Evolutionary conservation across 2,797 vertebrate species (phyloP).

Genomic region (Hemitrygon akajei): DNA sequence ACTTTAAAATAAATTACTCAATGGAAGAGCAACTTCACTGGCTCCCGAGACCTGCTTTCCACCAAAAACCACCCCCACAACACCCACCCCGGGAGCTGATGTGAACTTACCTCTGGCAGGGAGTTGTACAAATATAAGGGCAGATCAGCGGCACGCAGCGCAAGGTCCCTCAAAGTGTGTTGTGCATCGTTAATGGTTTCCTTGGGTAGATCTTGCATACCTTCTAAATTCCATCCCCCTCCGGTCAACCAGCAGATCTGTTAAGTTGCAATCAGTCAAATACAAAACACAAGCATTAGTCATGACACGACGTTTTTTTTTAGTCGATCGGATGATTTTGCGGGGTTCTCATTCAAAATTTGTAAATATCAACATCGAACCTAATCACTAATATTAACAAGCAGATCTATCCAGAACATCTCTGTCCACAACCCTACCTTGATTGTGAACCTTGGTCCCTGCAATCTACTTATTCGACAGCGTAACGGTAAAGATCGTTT

Average conservation of each 20-base stretch:
- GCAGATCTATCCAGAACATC: background rate
- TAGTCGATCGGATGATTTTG: background rate
- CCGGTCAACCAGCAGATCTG: background rate
- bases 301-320: background rate
- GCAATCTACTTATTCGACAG: background rate
- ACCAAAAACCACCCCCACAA: too few relatives aligned
- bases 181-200: constrained; percentile 59
- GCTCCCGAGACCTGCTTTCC: background rate
- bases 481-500: too few relatives aligned
- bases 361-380: background rate
- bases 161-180: constrained; percentile 67
- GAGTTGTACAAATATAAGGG: constrained; percentile 74
- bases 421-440: background rate
- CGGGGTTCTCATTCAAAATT: background rate
- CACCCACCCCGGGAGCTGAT: background rate
- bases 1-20: background rate
- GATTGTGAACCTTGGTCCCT: background rate
- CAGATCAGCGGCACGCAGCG: constrained; percentile 67
- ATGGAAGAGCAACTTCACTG: background rate
- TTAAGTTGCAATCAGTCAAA: background rate
- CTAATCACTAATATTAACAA: background rate
- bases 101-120: constrained; percentile 68
- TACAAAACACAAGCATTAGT: background rate
- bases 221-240: constrained; percentile 24
- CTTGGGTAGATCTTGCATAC: constrained; percentile 65